Evolutionary conservation across 1,140 invertebrate species (phyloP).

Genomic region (Drusus annulatus): DNA sequence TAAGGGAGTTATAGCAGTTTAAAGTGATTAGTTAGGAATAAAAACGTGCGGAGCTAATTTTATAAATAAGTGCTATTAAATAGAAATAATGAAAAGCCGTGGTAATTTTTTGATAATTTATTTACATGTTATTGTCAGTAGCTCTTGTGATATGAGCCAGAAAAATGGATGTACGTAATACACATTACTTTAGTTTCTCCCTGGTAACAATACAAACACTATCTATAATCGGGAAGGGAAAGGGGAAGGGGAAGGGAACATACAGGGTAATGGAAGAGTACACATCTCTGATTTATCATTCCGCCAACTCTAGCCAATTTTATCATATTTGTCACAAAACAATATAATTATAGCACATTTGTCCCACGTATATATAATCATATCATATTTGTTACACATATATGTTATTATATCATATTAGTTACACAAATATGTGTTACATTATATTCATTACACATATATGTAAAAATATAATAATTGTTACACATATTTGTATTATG

Average conservation of each 20-base stretch:
- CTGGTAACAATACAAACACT: constrained; percentile 51
- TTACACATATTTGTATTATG: too few species aligned
- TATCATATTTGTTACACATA: too few species aligned
- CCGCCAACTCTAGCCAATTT: too few species aligned
- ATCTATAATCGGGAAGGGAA: constrained; percentile 30
- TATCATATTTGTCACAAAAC: neutral
- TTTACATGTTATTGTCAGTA: constrained; percentile 58
- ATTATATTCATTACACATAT: too few species aligned
- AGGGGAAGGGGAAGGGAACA: constrained; percentile 16
- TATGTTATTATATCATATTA: too few species aligned
- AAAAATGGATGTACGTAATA: constrained; percentile 50
- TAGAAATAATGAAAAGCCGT: constrained; percentile 17
- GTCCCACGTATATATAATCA: neutral
- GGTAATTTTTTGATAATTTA: constrained; percentile 57
- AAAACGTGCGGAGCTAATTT: too few species aligned
- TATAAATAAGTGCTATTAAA: too few species aligned
- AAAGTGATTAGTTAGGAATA: too few species aligned
- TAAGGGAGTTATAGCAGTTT: too few species aligned
- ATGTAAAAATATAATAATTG: too few species aligned
- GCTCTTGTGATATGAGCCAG: constrained; percentile 54
- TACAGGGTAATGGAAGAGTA: constrained; percentile 49
- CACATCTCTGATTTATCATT: neutral
- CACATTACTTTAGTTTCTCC: constrained; percentile 8
- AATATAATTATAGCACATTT: constrained; percentile 5
- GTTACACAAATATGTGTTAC: too few species aligned